Percentiles rank a stretch among this genome's conserved stretches.
Conservation (phyloP, 1,140 invertebrate species). For the Drosophila nigromelanica region DNA sequence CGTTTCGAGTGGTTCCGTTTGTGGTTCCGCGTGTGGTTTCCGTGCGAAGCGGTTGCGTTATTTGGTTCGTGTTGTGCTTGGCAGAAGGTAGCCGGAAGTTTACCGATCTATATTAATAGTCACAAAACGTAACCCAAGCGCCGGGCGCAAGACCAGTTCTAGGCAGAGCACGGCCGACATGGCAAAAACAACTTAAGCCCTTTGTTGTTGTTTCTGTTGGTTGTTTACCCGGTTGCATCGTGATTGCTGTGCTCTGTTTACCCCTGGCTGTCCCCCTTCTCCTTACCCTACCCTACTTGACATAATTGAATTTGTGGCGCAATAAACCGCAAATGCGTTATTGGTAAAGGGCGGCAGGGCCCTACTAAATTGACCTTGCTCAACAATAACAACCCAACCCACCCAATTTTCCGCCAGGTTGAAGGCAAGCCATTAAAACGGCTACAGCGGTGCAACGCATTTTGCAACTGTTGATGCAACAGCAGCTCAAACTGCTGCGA, state of each 20-base stretch:
- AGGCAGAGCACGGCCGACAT: neutral
- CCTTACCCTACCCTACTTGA: neutral
- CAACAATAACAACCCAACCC: neutral
- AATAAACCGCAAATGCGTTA: conserved; percentile 19
- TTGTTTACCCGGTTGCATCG: conserved; percentile 12
- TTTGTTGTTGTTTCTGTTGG: conserved; percentile 21
- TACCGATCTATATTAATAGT: neutral
- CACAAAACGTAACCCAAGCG: conserved; percentile 29
- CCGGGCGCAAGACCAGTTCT: no score
- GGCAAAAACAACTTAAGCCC: conserved; percentile 63
- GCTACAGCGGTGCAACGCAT: conserved; percentile 83
- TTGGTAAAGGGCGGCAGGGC: neutral
- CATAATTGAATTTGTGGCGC: conserved; percentile 45
- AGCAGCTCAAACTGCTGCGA: conserved; percentile 81
- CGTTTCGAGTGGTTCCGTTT: conserved; percentile 28
- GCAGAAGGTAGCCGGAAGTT: conserved; percentile 20
- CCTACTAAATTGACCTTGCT: conserved; percentile 16
- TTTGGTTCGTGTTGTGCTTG: conserved; percentile 14
- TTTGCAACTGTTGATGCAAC: conserved; percentile 83
- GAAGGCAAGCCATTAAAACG: conserved; percentile 67
- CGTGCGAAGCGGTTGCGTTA: no score
- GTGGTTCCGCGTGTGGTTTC: neutral
- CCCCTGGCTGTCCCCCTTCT: neutral
- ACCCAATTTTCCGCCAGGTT: conserved; percentile 37
- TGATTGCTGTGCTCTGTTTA: conserved; percentile 22